Conservation (phyloP, 1,140 invertebrate genomes). For the Drosophila kurseongensis region DNA sequence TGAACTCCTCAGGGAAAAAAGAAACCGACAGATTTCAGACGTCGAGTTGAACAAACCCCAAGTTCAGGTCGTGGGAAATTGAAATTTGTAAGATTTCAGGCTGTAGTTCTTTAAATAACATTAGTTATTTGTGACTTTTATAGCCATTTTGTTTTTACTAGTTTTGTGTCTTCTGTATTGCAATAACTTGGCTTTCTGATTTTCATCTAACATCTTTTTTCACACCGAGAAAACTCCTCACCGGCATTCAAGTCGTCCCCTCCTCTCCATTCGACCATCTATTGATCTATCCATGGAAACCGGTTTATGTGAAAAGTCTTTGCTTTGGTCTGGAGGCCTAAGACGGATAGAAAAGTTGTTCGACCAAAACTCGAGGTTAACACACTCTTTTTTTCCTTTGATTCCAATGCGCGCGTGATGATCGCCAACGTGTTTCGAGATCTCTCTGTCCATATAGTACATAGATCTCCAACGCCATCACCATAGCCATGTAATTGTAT, state of each 20-base stretch:
- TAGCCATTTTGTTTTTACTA: background rate
- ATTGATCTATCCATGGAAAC: slow-evolving; percentile 35
- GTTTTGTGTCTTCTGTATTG: background rate
- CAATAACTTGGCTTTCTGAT: background rate
- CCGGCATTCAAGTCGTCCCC: background rate
- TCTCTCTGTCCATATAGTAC: background rate
- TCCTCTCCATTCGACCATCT: background rate
- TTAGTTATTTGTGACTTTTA: background rate
- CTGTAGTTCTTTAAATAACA: background rate
- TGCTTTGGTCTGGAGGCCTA: slow-evolving; percentile 6
- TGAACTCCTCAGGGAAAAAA: background rate
- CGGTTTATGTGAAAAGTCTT: slow-evolving; percentile 43
- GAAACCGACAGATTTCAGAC: slow-evolving; percentile 10
- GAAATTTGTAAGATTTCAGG: background rate
- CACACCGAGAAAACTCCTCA: slow-evolving; percentile 2
- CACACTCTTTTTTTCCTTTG: slow-evolving; percentile 56
- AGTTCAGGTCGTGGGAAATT: slow-evolving; percentile 18
- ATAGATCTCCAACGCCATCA: slow-evolving; percentile 8
- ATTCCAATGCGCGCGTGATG: slow-evolving; percentile 34
- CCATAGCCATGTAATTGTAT: slow-evolving; percentile 39
- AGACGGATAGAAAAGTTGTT: slow-evolving; percentile 35
- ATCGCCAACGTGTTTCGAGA: slow-evolving; percentile 24
- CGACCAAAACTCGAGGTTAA: slow-evolving; percentile 55
- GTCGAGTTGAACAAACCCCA: slow-evolving; percentile 52
- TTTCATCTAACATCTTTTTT: background rate